phyloP scores from a whole-genome alignment of 35 echinoderm and acorn worm genomes.

The Amphiura filiformis region DNA sequence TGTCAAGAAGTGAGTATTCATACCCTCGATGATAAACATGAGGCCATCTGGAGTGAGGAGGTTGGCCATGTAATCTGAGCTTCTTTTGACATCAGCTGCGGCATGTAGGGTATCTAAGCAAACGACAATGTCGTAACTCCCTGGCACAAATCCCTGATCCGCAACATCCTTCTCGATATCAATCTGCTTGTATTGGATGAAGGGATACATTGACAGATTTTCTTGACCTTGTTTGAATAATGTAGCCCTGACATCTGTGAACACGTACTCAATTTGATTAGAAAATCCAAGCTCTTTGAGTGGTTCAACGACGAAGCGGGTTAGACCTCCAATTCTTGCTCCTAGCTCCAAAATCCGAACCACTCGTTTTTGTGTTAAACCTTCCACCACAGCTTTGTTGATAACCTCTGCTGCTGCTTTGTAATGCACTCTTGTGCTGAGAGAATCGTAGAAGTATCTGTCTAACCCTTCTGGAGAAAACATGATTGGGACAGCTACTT shows the following conservation, averaged over 20 bases:
- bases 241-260: slow-evolving; percentile 79
- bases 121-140: slow-evolving; percentile 69
- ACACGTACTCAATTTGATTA: slow-evolving; percentile 80
- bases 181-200: slow-evolving; percentile 89
- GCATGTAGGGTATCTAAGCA: slow-evolving; percentile 94
- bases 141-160: slow-evolving; percentile 79
- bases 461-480: slow-evolving; percentile 79
- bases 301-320: slow-evolving; percentile 55
- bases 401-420: slow-evolving; percentile 70
- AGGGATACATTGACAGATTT: slow-evolving; percentile 44
- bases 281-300: slow-evolving; percentile 60
- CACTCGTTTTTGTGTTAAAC: slow-evolving; percentile 61
- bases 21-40: slow-evolving; percentile 79
- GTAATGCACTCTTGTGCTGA: slow-evolving; percentile 77
- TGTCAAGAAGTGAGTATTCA: slow-evolving; percentile 47
- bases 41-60: slow-evolving; percentile 74
- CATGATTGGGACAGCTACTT: slow-evolving; percentile 60
- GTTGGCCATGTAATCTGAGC: slow-evolving; percentile 54
- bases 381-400: slow-evolving; percentile 47
- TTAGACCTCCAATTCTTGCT: slow-evolving; percentile 78
- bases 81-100: slow-evolving; percentile 54
- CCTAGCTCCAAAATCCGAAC: slow-evolving; percentile 86
- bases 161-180: slow-evolving; percentile 83
- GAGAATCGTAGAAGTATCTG: slow-evolving; percentile 77
- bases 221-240: slow-evolving; percentile 77